These are phyloP conservation scores for Diachasmimorpha longicaudata DNA, from an alignment of 1,140 invertebrate genomes.

Conservation along the genomic window DNA sequence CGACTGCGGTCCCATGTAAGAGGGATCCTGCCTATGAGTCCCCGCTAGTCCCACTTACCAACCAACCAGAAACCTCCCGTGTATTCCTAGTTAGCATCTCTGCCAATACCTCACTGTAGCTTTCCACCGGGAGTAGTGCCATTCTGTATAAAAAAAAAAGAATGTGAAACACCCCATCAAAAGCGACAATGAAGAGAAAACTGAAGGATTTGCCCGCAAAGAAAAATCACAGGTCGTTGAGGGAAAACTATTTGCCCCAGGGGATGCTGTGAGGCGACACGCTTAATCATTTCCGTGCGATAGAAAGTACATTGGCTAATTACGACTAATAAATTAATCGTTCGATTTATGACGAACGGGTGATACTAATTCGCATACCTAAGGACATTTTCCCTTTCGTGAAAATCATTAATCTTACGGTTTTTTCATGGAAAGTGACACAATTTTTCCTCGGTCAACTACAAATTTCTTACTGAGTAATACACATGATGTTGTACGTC, in stretches of 20 bases:
- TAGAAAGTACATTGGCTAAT: not conserved
- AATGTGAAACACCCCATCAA: not conserved
- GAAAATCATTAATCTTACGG: not conserved
- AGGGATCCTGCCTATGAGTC: slow-evolving; percentile 63
- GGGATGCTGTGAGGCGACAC: not conserved
- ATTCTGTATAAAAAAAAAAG: not conserved
- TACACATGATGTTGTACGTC: not conserved
- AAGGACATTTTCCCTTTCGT: not conserved
- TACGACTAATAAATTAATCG: not conserved
- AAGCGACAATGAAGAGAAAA: not conserved
- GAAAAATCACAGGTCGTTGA: not conserved
- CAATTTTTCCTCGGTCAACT: not conserved
- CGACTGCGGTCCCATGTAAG: slow-evolving; percentile 61
- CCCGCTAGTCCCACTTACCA: slow-evolving; percentile 64
- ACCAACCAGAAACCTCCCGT: slow-evolving; percentile 61
- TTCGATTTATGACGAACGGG: not conserved
- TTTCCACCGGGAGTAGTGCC: slow-evolving; percentile 17
- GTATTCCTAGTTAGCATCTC: slow-evolving; percentile 57
- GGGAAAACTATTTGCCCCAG: not conserved
- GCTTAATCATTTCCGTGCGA: not conserved
- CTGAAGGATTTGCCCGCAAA: not conserved
- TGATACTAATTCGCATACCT: not conserved
- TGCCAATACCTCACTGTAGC: slow-evolving; percentile 46
- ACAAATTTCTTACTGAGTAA: not conserved
- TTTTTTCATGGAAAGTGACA: not conserved